A percentile compares a stretch with the other conserved stretches of the same genome.
Evolutionary conservation across 2,113 vertebrate genomes (phyloP).

Genomic region (Camelus dromedarius): DNA sequence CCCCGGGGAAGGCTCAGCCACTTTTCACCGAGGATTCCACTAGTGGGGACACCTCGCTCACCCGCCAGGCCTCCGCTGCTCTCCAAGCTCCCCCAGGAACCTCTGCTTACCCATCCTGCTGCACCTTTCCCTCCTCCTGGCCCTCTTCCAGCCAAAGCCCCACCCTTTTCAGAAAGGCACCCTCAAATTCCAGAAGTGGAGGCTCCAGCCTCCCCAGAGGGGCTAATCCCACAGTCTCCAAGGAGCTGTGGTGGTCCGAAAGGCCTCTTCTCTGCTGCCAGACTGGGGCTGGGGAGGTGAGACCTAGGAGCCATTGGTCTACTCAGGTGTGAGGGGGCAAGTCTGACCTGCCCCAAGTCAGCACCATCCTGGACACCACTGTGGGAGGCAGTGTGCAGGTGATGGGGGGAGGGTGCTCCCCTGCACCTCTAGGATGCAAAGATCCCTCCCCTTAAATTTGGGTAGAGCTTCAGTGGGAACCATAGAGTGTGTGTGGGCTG

Average conservation of each 20-base stretch:
- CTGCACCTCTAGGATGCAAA: background rate
- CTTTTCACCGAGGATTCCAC: conserved; percentile 23
- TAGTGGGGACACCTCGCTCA: background rate
- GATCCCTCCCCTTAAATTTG: background rate
- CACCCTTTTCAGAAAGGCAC: conserved; percentile 27
- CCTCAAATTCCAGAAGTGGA: conserved; percentile 46
- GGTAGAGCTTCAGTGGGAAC: background rate
- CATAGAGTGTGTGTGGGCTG: background rate
- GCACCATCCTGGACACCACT: background rate
- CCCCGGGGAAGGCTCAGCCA: conserved; percentile 68
- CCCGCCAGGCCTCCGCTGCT: conserved; percentile 53
- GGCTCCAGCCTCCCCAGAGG: background rate
- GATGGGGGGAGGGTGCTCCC: background rate
- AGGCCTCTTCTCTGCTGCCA: background rate
- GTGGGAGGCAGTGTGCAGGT: background rate
- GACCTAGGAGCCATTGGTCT: background rate
- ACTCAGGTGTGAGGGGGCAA: conserved; percentile 39
- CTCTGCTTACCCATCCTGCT: conserved; percentile 35
- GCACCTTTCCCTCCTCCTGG: background rate
- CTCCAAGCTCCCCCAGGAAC: background rate
- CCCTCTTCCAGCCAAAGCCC: conserved; percentile 4
- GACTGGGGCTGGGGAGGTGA: background rate
- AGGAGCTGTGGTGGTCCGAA: background rate
- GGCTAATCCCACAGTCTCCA: background rate
- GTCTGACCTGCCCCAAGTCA: background rate